Percentiles rank a stretch among this genome's conserved stretches.
These are phyloP conservation scores for Hydra vulgaris DNA, from an alignment of 30 jellyfish, hydroid and myxozoan genomes.

Conservation along the genomic window DNA sequence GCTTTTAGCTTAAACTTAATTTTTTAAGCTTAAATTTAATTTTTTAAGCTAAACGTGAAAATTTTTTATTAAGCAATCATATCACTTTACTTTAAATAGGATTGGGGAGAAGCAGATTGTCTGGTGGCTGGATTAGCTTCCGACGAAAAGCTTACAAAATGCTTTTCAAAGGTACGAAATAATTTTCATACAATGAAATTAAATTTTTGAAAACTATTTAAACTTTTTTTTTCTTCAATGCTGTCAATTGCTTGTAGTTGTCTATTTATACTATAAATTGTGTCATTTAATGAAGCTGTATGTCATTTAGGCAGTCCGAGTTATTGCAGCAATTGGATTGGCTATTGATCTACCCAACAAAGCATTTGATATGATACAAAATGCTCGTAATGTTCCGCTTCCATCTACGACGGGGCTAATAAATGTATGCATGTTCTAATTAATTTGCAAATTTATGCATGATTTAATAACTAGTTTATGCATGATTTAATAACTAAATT, in stretches of 20 bases:
- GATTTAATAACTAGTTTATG: background rate
- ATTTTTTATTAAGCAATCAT: too few relatives aligned
- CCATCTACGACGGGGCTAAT: conserved; percentile 2
- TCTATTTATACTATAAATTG: background rate
- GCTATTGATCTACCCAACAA: conserved; percentile 72
- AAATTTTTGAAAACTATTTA: background rate
- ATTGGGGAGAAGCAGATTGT: conserved; percentile 79
- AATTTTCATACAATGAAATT: background rate
- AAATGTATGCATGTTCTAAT: too few relatives aligned
- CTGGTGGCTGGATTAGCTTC: conserved; percentile 86
- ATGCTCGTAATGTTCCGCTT: conserved; percentile 30
- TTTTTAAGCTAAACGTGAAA: background rate
- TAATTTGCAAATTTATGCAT: too few relatives aligned
- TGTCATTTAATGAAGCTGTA: background rate
- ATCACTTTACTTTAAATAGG: conserved; percentile 35
- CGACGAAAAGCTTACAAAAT: conserved; percentile 57
- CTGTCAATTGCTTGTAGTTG: background rate
- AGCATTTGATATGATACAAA: conserved; percentile 60
- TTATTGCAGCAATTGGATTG: conserved; percentile 78
- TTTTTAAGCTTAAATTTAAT: background rate
- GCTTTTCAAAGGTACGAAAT: conserved; percentile 61
- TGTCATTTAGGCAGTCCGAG: conserved; percentile 43
- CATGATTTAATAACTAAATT: background rate
- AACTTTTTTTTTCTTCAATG: background rate
- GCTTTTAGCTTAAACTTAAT: background rate